Percentiles rank a stretch among this genome's conserved stretches.
Evolutionary conservation across 2,113 vertebrate genomes (phyloP).

Genomic region (Chrysochloris asiatica): DNA sequence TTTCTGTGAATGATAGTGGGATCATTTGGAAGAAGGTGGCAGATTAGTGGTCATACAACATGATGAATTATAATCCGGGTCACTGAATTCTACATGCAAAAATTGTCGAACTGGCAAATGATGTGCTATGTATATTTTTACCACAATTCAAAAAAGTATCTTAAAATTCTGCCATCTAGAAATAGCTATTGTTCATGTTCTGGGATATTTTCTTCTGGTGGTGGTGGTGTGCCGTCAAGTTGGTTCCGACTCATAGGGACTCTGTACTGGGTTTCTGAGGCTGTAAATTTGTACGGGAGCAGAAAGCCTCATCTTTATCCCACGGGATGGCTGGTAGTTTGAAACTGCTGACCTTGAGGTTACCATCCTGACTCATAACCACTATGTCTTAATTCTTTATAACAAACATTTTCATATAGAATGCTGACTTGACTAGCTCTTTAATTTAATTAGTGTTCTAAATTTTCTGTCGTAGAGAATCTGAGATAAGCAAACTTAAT

Average conservation of each 20-base stretch:
- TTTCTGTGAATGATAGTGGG: neutral
- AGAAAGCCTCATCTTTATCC: no score
- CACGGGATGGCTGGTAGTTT: no score
- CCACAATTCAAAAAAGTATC: neutral
- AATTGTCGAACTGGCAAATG: neutral
- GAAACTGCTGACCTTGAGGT: no score
- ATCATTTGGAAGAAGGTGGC: neutral
- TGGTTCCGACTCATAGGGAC: no score
- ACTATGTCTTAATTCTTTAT: no score
- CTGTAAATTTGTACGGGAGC: no score
- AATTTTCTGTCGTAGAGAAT: neutral
- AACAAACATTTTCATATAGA: slow-evolving; percentile 38
- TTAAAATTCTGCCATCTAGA: neutral
- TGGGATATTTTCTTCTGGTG: slow-evolving; percentile 8
- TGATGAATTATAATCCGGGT: neutral
- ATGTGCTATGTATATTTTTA: neutral
- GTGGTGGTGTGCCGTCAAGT: no score
- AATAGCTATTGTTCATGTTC: neutral
- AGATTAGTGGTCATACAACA: neutral
- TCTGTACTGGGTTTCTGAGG: no score
- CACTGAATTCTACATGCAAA: neutral
- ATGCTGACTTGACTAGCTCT: slow-evolving; percentile 5
- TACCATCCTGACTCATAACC: no score
- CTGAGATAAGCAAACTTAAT: slow-evolving; percentile 36
- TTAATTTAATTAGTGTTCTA: neutral